Conservation (phyloP, 2,888 invertebrate species). For the Salpingus planirostris region DNA sequence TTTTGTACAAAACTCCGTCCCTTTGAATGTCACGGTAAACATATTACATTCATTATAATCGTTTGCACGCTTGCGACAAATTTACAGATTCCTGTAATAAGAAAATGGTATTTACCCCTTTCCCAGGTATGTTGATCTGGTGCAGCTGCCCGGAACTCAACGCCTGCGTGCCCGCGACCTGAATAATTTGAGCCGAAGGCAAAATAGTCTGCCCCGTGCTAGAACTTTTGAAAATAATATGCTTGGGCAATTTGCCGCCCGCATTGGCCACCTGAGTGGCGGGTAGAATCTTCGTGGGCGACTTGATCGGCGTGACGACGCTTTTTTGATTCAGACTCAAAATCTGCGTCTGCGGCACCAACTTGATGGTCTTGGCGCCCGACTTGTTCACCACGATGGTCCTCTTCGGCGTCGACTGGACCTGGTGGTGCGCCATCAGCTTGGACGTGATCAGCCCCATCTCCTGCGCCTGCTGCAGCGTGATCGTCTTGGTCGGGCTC, state of each 20-base stretch:
- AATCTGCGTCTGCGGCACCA: conserved; percentile 38
- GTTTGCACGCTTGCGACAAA: no score
- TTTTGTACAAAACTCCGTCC: no score
- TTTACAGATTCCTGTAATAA: no score
- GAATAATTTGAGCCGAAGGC: conserved; percentile 35
- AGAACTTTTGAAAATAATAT: conserved; percentile 45
- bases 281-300: conserved; percentile 62
- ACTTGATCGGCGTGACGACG: conserved; percentile 46
- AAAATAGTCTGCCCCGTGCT: conserved; percentile 39
- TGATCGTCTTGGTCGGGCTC: conserved; percentile 51
- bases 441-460: conserved; percentile 48
- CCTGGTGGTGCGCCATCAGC: conserved; percentile 32
- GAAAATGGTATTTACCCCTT: no score
- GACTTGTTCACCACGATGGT: conserved; percentile 36
- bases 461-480: conserved; percentile 55
- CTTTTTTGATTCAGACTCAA: conserved; percentile 33
- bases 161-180: conserved; percentile 34
- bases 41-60: no score
- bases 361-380: conserved; percentile 32
- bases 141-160: conserved; percentile 50
- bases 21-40: no score
- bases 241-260: conserved; percentile 23
- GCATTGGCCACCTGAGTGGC: conserved; percentile 42
- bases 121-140: conserved; percentile 63
- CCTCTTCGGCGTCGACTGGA: conserved; percentile 37